Evolutionary conservation across 2,888 invertebrate genomes (phyloP).

Genomic region (Mechanitis mazaeus): DNA sequence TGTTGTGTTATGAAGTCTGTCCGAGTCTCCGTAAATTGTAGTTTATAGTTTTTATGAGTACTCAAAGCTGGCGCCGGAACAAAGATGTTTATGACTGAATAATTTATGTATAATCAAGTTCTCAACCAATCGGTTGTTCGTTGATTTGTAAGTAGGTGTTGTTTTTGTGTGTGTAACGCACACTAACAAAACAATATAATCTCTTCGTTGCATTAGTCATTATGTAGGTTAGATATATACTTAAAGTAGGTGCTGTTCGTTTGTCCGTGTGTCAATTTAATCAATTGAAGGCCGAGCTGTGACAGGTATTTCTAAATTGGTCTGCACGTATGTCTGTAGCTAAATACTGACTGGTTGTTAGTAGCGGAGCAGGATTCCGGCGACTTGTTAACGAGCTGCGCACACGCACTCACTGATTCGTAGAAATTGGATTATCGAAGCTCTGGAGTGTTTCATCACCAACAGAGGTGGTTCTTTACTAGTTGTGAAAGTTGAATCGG

Average conservation of each 20-base stretch:
- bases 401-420: slow-evolving; percentile 52
- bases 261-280: slow-evolving; percentile 13
- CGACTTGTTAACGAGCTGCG: slow-evolving; percentile 62
- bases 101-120: background rate
- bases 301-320: slow-evolving; percentile 34
- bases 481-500: background rate
- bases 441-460: slow-evolving; percentile 22
- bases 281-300: slow-evolving; percentile 25
- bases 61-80: slow-evolving; percentile 10
- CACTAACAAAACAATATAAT: no score
- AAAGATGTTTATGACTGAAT: slow-evolving; percentile 1
- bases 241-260: background rate
- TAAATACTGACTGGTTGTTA: slow-evolving; percentile 47
- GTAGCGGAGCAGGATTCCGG: slow-evolving; percentile 57
- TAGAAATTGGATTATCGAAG: slow-evolving; percentile 47
- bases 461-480: background rate
- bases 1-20: background rate
- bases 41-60: slow-evolving; percentile 4
- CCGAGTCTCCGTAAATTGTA: background rate
- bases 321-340: slow-evolving; percentile 32
- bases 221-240: no score
- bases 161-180: no score
- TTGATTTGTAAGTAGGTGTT: slow-evolving; percentile 1
- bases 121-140: background rate
- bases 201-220: no score